Conservation (phyloP, 2,888 invertebrate genomes). For the Eilema depressum region DNA sequence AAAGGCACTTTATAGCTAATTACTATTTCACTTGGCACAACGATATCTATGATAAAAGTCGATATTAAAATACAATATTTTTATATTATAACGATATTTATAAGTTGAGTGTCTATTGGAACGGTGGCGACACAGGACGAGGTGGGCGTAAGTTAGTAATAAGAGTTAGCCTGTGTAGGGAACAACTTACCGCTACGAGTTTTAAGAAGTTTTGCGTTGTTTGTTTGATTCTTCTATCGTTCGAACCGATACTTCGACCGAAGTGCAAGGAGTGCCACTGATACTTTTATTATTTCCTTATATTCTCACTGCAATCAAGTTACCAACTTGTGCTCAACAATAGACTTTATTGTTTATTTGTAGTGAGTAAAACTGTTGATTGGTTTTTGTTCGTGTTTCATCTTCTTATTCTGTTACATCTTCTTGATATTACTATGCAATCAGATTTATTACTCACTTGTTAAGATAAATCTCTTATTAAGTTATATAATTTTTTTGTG, state of each 20-base stretch:
- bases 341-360: constrained; percentile 62
- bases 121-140: constrained; percentile 26
- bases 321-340: constrained; percentile 59
- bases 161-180: constrained; percentile 70
- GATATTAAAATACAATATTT: too few relatives aligned
- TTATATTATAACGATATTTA: constrained; percentile 62
- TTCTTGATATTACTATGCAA: neutral
- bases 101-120: constrained; percentile 63
- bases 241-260: constrained; percentile 62
- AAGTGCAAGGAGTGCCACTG: constrained; percentile 64
- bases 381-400: constrained; percentile 18
- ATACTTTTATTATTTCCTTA: constrained; percentile 81
- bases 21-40: too few relatives aligned
- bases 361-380: constrained; percentile 40
- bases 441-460: neutral
- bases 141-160: constrained; percentile 73
- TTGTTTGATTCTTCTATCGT: constrained; percentile 77
- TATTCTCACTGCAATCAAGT: constrained; percentile 67
- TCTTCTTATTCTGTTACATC: neutral
- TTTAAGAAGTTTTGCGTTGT: constrained; percentile 71
- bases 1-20: too few relatives aligned
- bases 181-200: constrained; percentile 63
- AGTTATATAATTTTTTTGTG: too few relatives aligned
- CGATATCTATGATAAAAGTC: too few relatives aligned
- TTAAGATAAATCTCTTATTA: neutral